Evolutionary conservation across 2,888 invertebrate species (phyloP).

Genomic region (Amblyjoppa proteus): DNA sequence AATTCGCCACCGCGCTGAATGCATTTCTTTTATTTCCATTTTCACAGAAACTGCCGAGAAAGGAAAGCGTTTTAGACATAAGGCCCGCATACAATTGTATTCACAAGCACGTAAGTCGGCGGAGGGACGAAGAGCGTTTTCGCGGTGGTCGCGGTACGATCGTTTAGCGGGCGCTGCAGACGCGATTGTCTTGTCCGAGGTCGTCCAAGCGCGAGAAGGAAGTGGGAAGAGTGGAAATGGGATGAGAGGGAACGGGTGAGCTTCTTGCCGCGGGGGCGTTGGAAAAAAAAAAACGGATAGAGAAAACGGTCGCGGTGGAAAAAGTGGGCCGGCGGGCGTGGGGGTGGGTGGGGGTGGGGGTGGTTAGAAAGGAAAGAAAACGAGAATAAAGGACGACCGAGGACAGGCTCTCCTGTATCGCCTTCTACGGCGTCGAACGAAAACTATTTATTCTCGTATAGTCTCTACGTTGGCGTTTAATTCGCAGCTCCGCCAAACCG

Average conservation of each 20-base stretch:
- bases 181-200: conserved; percentile 70
- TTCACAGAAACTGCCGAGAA: conserved; percentile 80
- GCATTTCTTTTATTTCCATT: conserved; percentile 64
- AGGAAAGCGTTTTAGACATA: conserved; percentile 80
- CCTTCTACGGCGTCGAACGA: conserved; percentile 61
- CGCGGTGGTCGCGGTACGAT: conserved; percentile 53
- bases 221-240: conserved; percentile 2
- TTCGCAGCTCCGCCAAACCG: conserved; percentile 80
- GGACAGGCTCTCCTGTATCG: conserved; percentile 55
- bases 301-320: conserved; percentile 2
- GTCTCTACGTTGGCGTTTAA: conserved; percentile 64
- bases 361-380: neutral
- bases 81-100: conserved; percentile 82
- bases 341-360: neutral
- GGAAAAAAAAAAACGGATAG: conserved; percentile 3
- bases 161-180: conserved; percentile 67
- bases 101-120: conserved; percentile 82
- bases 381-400: conserved; percentile 45
- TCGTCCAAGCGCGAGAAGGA: conserved; percentile 64
- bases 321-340: neutral
- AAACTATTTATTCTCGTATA: conserved; percentile 67
- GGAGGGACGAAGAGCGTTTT: conserved; percentile 9
- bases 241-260: conserved; percentile 51
- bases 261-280: conserved; percentile 16
- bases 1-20: conserved; percentile 12